phyloP scores from a whole-genome alignment of 30 jellyfish, hydroid and myxozoan species.

The Morbakka virulenta region DNA sequence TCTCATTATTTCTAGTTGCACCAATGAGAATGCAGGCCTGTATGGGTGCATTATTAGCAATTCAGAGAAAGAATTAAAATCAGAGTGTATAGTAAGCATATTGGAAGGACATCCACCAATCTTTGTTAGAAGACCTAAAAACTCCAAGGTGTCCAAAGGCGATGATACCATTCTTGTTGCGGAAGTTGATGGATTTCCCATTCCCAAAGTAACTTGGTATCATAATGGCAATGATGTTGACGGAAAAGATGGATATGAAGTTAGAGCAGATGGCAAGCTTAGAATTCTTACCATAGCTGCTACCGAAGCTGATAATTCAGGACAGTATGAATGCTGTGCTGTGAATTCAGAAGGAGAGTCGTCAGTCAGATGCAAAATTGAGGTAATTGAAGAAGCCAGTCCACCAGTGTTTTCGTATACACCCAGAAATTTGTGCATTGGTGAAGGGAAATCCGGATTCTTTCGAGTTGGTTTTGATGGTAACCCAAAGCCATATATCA shows the following conservation, averaged over 20 bases:
- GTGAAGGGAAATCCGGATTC: conserved; percentile 64
- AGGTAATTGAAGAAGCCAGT: conserved; percentile 61
- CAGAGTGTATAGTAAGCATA: too few relatives aligned
- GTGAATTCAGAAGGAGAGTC: conserved; percentile 77
- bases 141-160: conserved; percentile 62
- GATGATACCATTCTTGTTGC: conserved; percentile 65
- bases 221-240: conserved; percentile 58
- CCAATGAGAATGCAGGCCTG: not conserved
- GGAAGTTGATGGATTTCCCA: conserved; percentile 86
- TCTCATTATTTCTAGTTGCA: conserved; percentile 9
- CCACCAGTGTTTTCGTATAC: conserved; percentile 66
- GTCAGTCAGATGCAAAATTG: conserved; percentile 41
- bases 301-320: conserved; percentile 64
- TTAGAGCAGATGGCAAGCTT: conserved; percentile 52
- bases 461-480: conserved; percentile 82
- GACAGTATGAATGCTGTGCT: conserved; percentile 66
- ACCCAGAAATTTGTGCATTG: conserved; percentile 55
- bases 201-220: conserved; percentile 88
- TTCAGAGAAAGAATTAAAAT: too few relatives aligned
- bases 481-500: conserved; percentile 77
- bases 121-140: conserved; percentile 46
- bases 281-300: conserved; percentile 49
- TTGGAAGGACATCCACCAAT: conserved; percentile 83
- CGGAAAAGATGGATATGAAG: conserved; percentile 64
- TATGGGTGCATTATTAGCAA: not conserved